Conservation (phyloP, 2,113 vertebrate species). For the Phyllostomus hastatus region DNA sequence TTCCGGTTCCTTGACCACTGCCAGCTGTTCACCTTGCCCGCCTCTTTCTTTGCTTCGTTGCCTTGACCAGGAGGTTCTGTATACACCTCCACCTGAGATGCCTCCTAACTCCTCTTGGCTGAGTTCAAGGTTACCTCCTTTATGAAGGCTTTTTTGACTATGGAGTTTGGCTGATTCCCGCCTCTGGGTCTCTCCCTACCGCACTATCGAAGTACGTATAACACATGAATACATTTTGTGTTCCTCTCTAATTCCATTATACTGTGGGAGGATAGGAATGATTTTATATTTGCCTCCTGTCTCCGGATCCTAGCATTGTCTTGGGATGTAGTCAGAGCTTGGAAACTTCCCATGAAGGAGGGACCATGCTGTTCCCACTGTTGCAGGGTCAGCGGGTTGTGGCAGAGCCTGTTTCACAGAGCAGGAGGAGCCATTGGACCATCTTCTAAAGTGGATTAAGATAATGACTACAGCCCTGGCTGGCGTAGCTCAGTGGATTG, state of each 20-base stretch:
- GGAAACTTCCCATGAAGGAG: background rate
- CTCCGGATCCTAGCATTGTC: background rate
- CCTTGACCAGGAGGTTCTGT: background rate
- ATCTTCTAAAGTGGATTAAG: background rate
- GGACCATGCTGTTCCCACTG: background rate
- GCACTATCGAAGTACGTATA: background rate
- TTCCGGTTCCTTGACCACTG: background rate
- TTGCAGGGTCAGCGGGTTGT: background rate
- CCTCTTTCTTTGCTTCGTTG: background rate
- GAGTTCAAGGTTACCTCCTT: background rate
- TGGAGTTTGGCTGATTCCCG: background rate
- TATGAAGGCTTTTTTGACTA: background rate
- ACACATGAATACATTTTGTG: background rate
- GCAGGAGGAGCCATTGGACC: background rate
- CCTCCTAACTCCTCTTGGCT: background rate
- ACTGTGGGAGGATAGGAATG: background rate
- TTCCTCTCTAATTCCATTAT: background rate
- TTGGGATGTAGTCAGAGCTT: background rate
- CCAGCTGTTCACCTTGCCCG: background rate
- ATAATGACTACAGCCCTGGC: background rate
- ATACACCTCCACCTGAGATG: background rate
- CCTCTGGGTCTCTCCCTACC: background rate
- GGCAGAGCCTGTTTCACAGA: background rate
- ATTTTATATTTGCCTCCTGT: background rate
- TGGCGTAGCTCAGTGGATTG: no score